Base-by-base conservation (phyloP, 2,797 vertebrate species). In the Darevskia mixta region DNA sequence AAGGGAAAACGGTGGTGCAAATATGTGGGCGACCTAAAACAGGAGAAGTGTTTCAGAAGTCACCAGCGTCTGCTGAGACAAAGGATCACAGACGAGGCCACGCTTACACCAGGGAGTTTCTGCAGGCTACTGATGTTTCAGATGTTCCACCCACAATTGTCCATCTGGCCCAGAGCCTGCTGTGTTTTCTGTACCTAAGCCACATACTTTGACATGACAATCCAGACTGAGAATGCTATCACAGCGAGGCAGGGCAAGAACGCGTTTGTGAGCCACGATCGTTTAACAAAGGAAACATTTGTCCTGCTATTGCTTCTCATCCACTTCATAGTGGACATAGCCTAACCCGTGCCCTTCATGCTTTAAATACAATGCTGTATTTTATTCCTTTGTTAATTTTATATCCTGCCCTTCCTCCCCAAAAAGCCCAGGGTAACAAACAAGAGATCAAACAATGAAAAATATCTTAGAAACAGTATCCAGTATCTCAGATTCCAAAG, bases 1-100 rank as follows among this genome's bases (percentile, higher is more conserved):
- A 99, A 96, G 90, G 95, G 98, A 90, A 99, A 96, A 61, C 88
- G 55, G 92, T 99, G 99, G 58, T 95, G 96, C 45, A 99, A 91
- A 77, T 95, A 95, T 27, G 96, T 94, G 91, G 97, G 93, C 55
- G 94, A 88, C 76, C 97, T 96, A 91, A 82, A 82, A 92, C 84
- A 87, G 11, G 82, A 88, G 66, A 82, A 73, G 0, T 8, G 55
- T 20, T 49, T 76, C 41, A 71, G n/a, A 86, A 72, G 17, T 32
- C 7, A 61, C 35, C 29, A 49, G 43, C 20, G 17, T 67, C 4
- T 23, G 23, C 27, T 20, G 11, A 27, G 72, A 29, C 10, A 73
- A 17, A 83, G 10, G 32, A 41, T 71, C 13, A 58, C 23, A 18
- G 8, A 49, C 17, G 23, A 83, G 3, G 23, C 20, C 67, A 58